Evolutionary conservation across 53 echinoderm and acorn worm genomes (phyloP).

Genomic region (Apostichopus leukothele): DNA sequence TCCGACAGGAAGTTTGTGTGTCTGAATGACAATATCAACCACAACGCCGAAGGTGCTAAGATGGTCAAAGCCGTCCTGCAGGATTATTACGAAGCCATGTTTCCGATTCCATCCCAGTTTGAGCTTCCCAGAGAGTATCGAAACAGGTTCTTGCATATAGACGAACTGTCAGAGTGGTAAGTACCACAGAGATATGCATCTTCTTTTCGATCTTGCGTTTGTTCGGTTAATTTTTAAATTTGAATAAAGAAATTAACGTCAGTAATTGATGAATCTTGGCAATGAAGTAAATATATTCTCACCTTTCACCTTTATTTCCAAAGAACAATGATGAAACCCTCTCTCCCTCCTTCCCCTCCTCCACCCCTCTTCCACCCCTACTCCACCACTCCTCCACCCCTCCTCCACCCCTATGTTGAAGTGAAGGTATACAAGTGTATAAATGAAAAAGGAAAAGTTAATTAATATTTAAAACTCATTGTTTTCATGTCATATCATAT

Average conservation of each 20-base stretch:
- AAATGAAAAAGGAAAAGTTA: too few relatives aligned
- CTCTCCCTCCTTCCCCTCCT: not conserved
- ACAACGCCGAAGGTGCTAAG: slow-evolving; percentile 70
- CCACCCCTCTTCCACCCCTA: not conserved
- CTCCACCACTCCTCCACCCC: not conserved
- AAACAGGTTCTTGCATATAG: slow-evolving; percentile 88
- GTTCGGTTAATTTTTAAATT: too few relatives aligned
- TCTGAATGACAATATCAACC: slow-evolving; percentile 95
- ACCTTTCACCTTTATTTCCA: too few relatives aligned
- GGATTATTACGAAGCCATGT: slow-evolving; percentile 87
- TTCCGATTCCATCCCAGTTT: slow-evolving; percentile 90
- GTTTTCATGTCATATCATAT: too few relatives aligned
- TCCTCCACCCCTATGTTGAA: not conserved
- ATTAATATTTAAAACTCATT: too few relatives aligned
- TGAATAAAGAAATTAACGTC: too few relatives aligned
- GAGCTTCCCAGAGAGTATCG: slow-evolving; percentile 90
- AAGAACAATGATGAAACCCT: not conserved
- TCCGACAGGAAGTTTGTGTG: slow-evolving; percentile 91
- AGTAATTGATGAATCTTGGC: too few relatives aligned
- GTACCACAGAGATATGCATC: not conserved
- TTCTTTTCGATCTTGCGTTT: too few relatives aligned
- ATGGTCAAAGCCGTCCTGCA: slow-evolving; percentile 96
- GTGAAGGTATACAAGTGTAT: too few relatives aligned
- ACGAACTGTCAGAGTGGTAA: slow-evolving; percentile 90
- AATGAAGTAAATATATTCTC: too few relatives aligned